Percentiles rank a stretch among this genome's conserved stretches.
Evolutionary conservation across 2,888 invertebrate species (phyloP).

Genomic region (Noctua janthe): DNA sequence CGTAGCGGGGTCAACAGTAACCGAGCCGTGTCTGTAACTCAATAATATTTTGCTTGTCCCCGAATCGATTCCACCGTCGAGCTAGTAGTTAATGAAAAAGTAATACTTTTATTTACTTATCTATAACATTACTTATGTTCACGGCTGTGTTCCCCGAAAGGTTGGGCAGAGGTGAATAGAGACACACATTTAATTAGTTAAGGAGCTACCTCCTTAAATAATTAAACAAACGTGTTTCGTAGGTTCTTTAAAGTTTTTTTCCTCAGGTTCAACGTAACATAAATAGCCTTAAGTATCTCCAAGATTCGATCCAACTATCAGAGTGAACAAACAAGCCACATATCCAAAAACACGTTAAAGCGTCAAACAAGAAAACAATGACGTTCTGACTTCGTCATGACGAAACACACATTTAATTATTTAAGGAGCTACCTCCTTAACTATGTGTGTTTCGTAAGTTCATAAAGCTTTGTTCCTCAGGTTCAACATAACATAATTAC

Average conservation of each 20-base stretch:
- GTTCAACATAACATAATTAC: not conserved
- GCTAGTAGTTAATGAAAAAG: not conserved
- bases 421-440: too few relatives aligned
- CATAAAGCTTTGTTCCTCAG: too few relatives aligned
- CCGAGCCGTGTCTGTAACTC: not conserved
- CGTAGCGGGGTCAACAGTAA: not conserved
- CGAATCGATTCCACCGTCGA: not conserved
- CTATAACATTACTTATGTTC: not conserved
- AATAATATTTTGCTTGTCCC: not conserved
- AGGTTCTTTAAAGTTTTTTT: too few relatives aligned
- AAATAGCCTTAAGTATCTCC: not conserved
- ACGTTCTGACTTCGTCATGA: not conserved
- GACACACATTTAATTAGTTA: too few relatives aligned
- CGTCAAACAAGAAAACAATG: not conserved
- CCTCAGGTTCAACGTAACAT: not conserved
- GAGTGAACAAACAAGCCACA: not conserved
- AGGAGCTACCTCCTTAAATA: too few relatives aligned
- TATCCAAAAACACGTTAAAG: not conserved
- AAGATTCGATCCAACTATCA: not conserved
- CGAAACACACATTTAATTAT: too few relatives aligned
- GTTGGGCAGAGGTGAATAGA: not conserved
- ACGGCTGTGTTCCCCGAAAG: not conserved
- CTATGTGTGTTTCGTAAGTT: too few relatives aligned
- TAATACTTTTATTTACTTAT: not conserved
- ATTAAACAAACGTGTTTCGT: too few relatives aligned